Conservation (phyloP, 2,113 vertebrate species). For the Corythaixoides concolor region DNA sequence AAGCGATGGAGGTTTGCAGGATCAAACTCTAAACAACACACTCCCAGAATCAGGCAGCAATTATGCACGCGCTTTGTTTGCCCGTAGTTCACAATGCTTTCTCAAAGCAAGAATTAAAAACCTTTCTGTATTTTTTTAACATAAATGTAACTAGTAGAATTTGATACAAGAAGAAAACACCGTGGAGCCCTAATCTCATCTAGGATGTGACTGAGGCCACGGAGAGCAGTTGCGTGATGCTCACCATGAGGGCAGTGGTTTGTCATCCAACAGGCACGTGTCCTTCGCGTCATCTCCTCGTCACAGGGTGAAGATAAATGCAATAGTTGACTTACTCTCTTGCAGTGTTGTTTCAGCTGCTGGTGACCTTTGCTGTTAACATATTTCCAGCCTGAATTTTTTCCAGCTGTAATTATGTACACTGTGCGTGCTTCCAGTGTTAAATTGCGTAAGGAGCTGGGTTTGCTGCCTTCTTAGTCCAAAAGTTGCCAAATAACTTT, state of each 20-base stretch:
- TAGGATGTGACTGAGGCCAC: rapidly evolving
- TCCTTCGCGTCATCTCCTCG: neutral
- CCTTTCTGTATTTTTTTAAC: neutral
- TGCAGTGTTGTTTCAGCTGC: neutral
- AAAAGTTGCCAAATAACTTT: neutral
- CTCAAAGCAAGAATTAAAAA: neutral
- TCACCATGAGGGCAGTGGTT: rapidly evolving
- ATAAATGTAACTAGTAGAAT: neutral
- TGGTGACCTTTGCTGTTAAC: neutral
- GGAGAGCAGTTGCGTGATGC: rapidly evolving
- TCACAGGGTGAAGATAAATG: no score
- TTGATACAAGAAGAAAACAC: neutral
- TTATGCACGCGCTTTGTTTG: rapidly evolving
- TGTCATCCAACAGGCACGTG: rapidly evolving
- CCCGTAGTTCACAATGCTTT: rapidly evolving
- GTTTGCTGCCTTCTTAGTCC: neutral
- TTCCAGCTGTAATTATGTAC: neutral
- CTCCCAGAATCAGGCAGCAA: neutral
- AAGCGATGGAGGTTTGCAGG: neutral
- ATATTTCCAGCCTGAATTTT: neutral
- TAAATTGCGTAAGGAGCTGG: neutral
- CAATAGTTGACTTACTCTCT: neutral
- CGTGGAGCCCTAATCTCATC: no score
- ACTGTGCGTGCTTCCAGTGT: rapidly evolving
- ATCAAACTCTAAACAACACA: rapidly evolving